Percentiles rank a stretch among this genome's conserved stretches.
Evolutionary conservation across 1,140 invertebrate genomes (phyloP).

Genomic region (Drosophila saltans): DNA sequence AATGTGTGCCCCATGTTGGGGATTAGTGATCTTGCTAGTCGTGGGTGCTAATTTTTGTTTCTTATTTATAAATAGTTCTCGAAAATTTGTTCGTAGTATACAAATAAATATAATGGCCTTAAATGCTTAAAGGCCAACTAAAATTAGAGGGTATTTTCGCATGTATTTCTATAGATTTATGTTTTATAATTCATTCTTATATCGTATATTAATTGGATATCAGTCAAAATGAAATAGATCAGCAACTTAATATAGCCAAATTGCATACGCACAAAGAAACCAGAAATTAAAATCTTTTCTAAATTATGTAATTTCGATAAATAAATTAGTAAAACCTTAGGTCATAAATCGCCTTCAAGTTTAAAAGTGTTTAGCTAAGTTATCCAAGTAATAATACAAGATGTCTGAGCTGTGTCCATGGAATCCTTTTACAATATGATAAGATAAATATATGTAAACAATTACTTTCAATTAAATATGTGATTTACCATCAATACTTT

Average conservation of each 20-base stretch:
- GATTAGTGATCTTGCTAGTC: background rate
- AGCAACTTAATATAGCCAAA: background rate
- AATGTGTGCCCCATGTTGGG: constrained; percentile 23
- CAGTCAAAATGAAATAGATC: background rate
- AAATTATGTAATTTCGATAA: too few relatives aligned
- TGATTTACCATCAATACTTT: too few relatives aligned
- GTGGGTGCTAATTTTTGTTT: constrained; percentile 7
- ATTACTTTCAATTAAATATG: too few relatives aligned
- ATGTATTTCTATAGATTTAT: background rate
- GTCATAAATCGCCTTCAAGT: too few relatives aligned
- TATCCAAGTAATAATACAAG: too few relatives aligned
- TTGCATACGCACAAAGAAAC: background rate
- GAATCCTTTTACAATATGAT: too few relatives aligned
- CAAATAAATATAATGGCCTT: too few relatives aligned
- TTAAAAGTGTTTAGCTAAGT: too few relatives aligned
- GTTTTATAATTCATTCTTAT: background rate
- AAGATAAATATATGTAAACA: too few relatives aligned
- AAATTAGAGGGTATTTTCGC: background rate
- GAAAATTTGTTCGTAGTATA: background rate
- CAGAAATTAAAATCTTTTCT: background rate
- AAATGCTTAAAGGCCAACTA: background rate
- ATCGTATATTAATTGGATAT: background rate
- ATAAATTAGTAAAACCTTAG: too few relatives aligned
- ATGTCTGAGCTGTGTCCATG: too few relatives aligned
- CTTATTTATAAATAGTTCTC: background rate